Evolutionary conservation across 2,113 vertebrate genomes (phyloP).

Genomic region (Okapia johnstoni): DNA sequence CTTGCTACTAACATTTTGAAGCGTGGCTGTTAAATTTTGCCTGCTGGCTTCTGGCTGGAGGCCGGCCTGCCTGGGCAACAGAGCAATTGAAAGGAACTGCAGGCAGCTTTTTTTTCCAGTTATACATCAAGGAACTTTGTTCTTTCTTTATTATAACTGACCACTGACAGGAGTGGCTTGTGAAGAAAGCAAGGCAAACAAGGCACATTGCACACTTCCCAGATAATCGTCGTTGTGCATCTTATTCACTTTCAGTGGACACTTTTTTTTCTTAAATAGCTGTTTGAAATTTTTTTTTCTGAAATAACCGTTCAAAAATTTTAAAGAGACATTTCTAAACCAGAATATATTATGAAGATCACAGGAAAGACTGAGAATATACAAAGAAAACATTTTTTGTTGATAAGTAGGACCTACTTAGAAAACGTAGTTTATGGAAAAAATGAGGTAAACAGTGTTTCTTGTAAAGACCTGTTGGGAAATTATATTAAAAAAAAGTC

Average conservation of each 20-base stretch:
- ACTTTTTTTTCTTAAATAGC: not conserved
- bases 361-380: not conserved
- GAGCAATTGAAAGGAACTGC: slow-evolving; percentile 82
- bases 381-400: slow-evolving; percentile 7
- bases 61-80: slow-evolving; percentile 80
- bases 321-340: slow-evolving; percentile 23
- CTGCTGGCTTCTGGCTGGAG: slow-evolving; percentile 87
- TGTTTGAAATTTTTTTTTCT: not conserved
- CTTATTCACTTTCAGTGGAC: slow-evolving; percentile 55
- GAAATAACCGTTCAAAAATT: slow-evolving; percentile 18
- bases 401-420: not conserved
- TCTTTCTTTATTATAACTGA: slow-evolving; percentile 79
- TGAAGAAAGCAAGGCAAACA: slow-evolving; percentile 61
- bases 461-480: not conserved
- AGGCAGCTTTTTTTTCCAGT: slow-evolving; percentile 80
- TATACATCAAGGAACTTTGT: slow-evolving; percentile 82
- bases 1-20: slow-evolving; percentile 81
- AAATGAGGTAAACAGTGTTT: not conserved
- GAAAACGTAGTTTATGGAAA: not conserved
- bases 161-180: slow-evolving; percentile 78
- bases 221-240: slow-evolving; percentile 64
- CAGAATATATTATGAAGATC: not conserved
- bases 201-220: slow-evolving; percentile 52
- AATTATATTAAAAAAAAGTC: not conserved
- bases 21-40: slow-evolving; percentile 86